phyloP scores from a whole-genome alignment of 1,140 invertebrate genomes.

The Aphis craccivora region DNA sequence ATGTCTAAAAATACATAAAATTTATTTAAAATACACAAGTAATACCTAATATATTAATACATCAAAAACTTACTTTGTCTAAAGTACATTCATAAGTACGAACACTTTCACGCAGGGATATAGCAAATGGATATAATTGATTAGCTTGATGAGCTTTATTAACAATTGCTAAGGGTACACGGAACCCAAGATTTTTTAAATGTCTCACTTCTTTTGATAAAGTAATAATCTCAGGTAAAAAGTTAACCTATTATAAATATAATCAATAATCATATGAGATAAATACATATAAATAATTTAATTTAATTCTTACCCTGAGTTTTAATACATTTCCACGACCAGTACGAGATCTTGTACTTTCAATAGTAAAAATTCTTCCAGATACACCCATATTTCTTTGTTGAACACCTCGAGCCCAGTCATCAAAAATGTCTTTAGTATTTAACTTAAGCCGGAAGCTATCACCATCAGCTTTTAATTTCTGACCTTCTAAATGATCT shows the following conservation, averaged over 20 bases:
- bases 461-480: slow-evolving; percentile 96
- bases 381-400: slow-evolving; percentile 92
- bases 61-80: slow-evolving; percentile 81
- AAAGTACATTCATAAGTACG: slow-evolving; percentile 95
- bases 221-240: slow-evolving; percentile 97
- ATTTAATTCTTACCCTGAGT: slow-evolving; percentile 74
- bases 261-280: slow-evolving; percentile 26
- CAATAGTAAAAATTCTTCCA: slow-evolving; percentile 94
- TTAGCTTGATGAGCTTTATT: slow-evolving; percentile 99
- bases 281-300: not conserved
- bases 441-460: slow-evolving; percentile 95
- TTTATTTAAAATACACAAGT: not conserved
- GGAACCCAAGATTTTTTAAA: slow-evolving; percentile 94
- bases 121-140: slow-evolving; percentile 98
- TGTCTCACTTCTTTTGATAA: slow-evolving; percentile 98
- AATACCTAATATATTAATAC: not conserved
- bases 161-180: slow-evolving; percentile 96
- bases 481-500: slow-evolving; percentile 98
- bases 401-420: slow-evolving; percentile 95
- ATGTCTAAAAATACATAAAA: slow-evolving; percentile 20
- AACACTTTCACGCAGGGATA: slow-evolving; percentile 97
- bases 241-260: slow-evolving; percentile 72
- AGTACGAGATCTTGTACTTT: slow-evolving; percentile 81
- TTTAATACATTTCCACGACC: slow-evolving; percentile 90
- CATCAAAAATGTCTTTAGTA: slow-evolving; percentile 96